Percentiles rank a stretch among this genome's conserved stretches.
These are phyloP conservation scores for Ischnura elegans DNA, from an alignment of 2,888 invertebrate genomes.

Conservation along the genomic window DNA sequence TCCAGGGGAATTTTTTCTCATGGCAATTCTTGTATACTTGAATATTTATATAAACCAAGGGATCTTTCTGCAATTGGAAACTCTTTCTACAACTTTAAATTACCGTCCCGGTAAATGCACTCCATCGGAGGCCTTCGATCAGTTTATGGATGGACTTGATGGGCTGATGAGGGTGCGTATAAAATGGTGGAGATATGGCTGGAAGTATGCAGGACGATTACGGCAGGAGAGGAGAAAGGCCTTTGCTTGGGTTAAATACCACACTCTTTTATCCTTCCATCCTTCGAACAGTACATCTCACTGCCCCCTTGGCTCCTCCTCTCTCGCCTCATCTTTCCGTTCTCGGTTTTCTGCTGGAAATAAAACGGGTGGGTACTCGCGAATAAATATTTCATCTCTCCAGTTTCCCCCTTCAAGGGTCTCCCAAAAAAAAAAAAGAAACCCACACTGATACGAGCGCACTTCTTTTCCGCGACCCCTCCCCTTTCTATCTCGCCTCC, in stretches of 20 bases:
- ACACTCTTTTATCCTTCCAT: background rate
- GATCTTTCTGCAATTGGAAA: no score
- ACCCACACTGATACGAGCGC: background rate
- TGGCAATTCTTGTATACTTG: no score
- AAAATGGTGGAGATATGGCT: background rate
- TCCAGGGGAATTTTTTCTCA: no score
- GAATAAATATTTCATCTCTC: slow-evolving; percentile 4
- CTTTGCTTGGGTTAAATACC: background rate
- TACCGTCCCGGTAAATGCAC: no score
- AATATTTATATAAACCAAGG: no score
- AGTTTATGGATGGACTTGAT: background rate
- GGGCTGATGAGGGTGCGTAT: background rate
- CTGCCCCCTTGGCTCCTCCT: background rate
- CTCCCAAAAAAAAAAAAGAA: background rate
- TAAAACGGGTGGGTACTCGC: background rate
- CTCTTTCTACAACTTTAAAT: no score
- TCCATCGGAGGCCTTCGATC: no score
- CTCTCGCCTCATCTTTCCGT: background rate
- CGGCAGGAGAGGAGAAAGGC: background rate
- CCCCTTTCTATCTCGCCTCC: background rate
- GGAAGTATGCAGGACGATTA: background rate
- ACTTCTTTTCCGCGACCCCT: background rate
- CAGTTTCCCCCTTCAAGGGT: background rate
- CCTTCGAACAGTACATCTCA: background rate
- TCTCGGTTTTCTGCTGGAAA: background rate